A percentile compares a stretch with the other conserved stretches of the same genome.
These are phyloP conservation scores for Acanthisitta chloris DNA, from an alignment of 2,113 vertebrate genomes.

Conservation along the genomic window DNA sequence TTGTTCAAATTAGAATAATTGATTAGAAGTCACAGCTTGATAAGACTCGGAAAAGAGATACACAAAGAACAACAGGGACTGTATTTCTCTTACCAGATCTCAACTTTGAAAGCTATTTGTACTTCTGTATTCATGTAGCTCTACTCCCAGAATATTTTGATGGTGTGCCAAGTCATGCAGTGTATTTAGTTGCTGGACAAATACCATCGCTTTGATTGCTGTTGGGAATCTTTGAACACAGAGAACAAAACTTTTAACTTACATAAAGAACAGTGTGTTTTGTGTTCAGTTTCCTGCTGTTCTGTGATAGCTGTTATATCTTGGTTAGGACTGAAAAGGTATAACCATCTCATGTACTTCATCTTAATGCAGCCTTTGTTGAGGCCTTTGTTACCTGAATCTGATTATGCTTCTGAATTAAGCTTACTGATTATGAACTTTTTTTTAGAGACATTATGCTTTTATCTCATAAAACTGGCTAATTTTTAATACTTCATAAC, in stretches of 20 bases:
- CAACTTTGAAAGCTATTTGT: neutral
- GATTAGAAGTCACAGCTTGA: neutral
- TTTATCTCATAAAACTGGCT: neutral
- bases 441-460: neutral
- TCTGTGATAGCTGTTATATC: neutral
- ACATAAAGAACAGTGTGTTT: neutral
- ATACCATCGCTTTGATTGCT: neutral
- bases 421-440: neutral
- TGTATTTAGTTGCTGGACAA: neutral
- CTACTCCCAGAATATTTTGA: neutral
- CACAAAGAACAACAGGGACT: neutral
- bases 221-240: neutral
- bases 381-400: neutral
- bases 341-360: neutral
- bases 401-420: neutral
- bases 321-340: neutral
- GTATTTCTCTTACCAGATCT: neutral
- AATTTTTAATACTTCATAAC: neutral
- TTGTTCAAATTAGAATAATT: neutral
- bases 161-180: neutral
- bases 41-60: neutral
- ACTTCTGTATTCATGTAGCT: neutral
- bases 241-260: neutral
- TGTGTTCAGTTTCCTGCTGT: neutral
- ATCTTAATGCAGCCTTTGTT: neutral